These are phyloP conservation scores for Leguminivora glycinivorella DNA, from an alignment of 1,140 invertebrate genomes.

Conservation along the genomic window DNA sequence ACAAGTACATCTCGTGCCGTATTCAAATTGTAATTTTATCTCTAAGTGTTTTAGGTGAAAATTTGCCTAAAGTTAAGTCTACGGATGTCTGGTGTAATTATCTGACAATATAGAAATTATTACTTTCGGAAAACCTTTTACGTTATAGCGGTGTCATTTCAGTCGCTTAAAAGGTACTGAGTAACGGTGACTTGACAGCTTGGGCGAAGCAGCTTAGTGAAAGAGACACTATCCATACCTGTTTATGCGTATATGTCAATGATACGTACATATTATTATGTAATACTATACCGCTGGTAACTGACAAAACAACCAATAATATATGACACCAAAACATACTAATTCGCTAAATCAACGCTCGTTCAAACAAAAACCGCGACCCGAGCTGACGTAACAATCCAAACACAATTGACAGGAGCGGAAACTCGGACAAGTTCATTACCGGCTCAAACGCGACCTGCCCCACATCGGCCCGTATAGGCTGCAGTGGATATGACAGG, in stretches of 20 bases:
- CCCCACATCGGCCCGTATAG: background rate
- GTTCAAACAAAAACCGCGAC: background rate
- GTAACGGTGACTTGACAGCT: background rate
- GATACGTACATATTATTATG: too few relatives aligned
- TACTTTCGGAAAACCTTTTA: conserved; percentile 25
- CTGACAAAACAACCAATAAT: too few relatives aligned
- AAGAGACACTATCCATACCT: too few relatives aligned
- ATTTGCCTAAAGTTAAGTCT: background rate
- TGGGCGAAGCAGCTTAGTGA: too few relatives aligned
- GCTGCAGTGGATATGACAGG: background rate
- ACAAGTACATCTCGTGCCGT: background rate
- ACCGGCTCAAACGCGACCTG: background rate
- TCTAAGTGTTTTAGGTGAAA: background rate
- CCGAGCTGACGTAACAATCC: background rate
- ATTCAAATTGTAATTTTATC: background rate
- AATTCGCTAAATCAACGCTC: too few relatives aligned
- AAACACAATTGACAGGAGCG: background rate
- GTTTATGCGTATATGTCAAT: too few relatives aligned
- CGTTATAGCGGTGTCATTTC: background rate
- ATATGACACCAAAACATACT: too few relatives aligned
- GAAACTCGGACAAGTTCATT: background rate
- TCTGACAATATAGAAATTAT: conserved; percentile 17
- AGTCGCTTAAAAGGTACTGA: background rate
- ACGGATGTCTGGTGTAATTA: conserved; percentile 3
- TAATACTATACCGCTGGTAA: too few relatives aligned